Conservation (phyloP, 2,888 invertebrate genomes). For the Ophioninae sp. region DNA sequence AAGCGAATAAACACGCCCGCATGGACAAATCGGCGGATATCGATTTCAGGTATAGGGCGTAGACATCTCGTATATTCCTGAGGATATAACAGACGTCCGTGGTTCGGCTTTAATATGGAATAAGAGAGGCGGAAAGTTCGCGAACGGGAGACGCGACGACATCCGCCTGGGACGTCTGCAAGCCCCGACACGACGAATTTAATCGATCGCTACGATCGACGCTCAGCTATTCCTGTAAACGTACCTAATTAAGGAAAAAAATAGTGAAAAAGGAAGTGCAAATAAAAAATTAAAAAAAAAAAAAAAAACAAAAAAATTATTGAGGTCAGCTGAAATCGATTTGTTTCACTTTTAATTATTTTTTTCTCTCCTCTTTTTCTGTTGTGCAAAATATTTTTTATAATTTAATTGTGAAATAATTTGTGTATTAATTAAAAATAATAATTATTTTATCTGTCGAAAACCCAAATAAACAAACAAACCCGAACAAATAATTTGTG, state of each 20-base stretch:
- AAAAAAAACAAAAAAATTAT: conserved; percentile 23
- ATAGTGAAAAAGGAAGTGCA: neutral
- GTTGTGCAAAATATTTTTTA: too few species aligned
- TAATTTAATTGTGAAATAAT: too few species aligned
- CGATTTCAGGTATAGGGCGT: conserved; percentile 51
- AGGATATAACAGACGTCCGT: neutral
- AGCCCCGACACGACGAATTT: neutral
- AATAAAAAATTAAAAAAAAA: neutral
- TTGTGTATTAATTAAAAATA: too few species aligned
- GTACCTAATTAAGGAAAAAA: conserved; percentile 7
- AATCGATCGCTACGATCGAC: conserved; percentile 17
- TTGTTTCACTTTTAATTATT: neutral
- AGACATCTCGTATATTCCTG: conserved; percentile 24
- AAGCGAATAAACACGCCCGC: conserved; percentile 52
- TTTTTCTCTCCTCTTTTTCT: neutral
- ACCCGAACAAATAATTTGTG: too few species aligned
- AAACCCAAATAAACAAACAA: too few species aligned
- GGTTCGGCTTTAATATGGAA: neutral
- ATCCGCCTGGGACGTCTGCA: neutral
- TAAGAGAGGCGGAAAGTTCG: neutral
- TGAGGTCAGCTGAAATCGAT: neutral
- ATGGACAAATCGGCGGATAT: conserved; percentile 61
- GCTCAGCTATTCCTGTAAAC: conserved; percentile 45
- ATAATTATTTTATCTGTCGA: too few species aligned
- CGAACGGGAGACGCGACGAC: neutral